Percentiles rank a stretch among this genome's conserved stretches.
phyloP scores from a whole-genome alignment of 2,113 vertebrate species.

The Corydoras maculifer region DNA sequence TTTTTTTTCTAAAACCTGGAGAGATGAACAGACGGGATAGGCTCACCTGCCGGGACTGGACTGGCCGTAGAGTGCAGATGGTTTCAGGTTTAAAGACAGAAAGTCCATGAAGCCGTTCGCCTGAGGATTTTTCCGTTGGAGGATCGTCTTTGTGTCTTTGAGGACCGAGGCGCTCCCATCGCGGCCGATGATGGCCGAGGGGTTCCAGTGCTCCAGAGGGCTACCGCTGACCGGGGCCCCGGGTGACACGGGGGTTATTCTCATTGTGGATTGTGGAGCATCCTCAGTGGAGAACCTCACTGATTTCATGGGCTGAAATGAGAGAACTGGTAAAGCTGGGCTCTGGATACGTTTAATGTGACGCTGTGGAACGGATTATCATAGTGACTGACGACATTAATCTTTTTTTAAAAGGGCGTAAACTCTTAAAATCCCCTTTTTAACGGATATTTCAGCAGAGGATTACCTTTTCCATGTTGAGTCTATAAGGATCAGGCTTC shows the following conservation, averaged over 20 bases:
- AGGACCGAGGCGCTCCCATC: constrained; percentile 72
- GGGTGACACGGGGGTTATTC: constrained; percentile 62
- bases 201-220: constrained; percentile 63
- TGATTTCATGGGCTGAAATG: constrained; percentile 79
- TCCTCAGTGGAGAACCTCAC: constrained; percentile 84
- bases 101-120: constrained; percentile 54
- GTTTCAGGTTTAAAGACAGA: constrained; percentile 44
- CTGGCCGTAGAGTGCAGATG: constrained; percentile 62
- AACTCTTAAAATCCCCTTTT: no score
- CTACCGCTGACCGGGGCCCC: constrained; percentile 49
- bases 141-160: constrained; percentile 68
- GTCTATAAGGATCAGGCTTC: constrained; percentile 80
- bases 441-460: no score
- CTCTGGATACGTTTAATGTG: no score
- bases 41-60: constrained; percentile 64
- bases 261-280: constrained; percentile 61
- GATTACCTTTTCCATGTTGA: constrained; percentile 77
- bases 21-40: neutral
- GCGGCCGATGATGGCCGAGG: constrained; percentile 61
- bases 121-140: constrained; percentile 61
- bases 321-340: constrained; percentile 1
- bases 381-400: no score
- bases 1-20: no score
- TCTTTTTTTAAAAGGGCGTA: no score
- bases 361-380: no score